Evolutionary conservation across 2,888 invertebrate species (phyloP), one percentile per base, ranked within the genome.

Genomic region (Dermolepida albohirtum): DNA sequence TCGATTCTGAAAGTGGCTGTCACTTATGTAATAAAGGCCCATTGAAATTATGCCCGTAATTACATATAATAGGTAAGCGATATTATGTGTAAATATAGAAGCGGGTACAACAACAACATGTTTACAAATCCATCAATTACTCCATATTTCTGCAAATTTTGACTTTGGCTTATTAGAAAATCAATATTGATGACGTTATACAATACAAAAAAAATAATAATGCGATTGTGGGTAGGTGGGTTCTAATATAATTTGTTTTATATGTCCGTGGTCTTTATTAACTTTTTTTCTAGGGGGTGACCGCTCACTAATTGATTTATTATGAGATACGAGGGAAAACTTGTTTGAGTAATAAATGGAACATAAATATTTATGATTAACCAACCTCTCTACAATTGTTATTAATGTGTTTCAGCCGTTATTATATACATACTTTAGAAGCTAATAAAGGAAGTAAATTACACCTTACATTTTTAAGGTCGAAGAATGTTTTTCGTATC

Each of bases 71-170:
- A 49, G 16, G 17, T 22, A 17, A 49, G 16, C 17, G 22, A 49
- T 49, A 7, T 17, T 47, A 47, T 47, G 12, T 5, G 12, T 44
- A 44, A 44, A 44, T 44, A 44, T 44, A 44, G 44, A 12, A 11
- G 12, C 12, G 14, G 1, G 44, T 29, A 16, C 39, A 39, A 54
- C n/a, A 16, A 12, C 8, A 54, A 17, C 54, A 39, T 54, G 39
- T 54, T 54, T 34, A 54, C 54, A 34, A 17, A 34, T 12, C 14
- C 39, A 54, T 54, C 54, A 54, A 54, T 54, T 39, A 54, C 16
- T 14, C 14, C 14, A 51, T 12, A 51, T 51, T 12, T 51, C 27
- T 29, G 12, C 51, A 40, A 39, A 34, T 39, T 54, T 54, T 40
- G 17, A 54, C 29, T 51, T 54, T 34, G 54, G 14, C 14, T 54